phyloP scores from a whole-genome alignment of 2,888 invertebrate genomes.

The Ophraella communa region DNA sequence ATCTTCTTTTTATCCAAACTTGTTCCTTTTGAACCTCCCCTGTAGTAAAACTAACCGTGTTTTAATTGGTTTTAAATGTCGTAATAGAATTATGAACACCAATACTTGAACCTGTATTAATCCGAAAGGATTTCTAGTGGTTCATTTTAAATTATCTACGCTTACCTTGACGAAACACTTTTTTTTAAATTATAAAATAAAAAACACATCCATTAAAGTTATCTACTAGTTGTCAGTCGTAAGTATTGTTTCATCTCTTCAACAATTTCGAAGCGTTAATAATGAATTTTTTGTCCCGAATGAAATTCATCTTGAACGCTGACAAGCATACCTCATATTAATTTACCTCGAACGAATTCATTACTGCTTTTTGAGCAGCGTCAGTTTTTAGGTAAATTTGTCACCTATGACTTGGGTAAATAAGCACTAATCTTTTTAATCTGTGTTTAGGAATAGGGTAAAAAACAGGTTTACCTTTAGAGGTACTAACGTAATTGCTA shows the following conservation, averaged over 20 bases:
- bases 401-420: too few species aligned
- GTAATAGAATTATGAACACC: neutral
- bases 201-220: conserved; percentile 35
- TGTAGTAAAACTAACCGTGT: too few species aligned
- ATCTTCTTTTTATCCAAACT: too few species aligned
- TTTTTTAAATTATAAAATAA: too few species aligned
- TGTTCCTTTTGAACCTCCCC: too few species aligned
- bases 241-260: conserved; percentile 36
- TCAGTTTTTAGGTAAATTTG: too few species aligned
- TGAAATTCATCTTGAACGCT: conserved; percentile 28
- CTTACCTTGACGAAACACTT: conserved; percentile 8
- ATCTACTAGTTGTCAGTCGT: conserved; percentile 33
- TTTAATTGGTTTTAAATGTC: neutral
- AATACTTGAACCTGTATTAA: neutral
- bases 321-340: conserved; percentile 32
- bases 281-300: conserved; percentile 27
- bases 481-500: too few species aligned
- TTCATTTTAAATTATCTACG: conserved; percentile 14
- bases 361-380: neutral
- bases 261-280: conserved; percentile 30
- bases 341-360: conserved; percentile 23
- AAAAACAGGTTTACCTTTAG: too few species aligned
- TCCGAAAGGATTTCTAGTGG: neutral
- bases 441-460: too few species aligned
- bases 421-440: too few species aligned